Evolutionary conservation across 1,140 invertebrate species (phyloP).

Genomic region (Drosophila baimaii): DNA sequence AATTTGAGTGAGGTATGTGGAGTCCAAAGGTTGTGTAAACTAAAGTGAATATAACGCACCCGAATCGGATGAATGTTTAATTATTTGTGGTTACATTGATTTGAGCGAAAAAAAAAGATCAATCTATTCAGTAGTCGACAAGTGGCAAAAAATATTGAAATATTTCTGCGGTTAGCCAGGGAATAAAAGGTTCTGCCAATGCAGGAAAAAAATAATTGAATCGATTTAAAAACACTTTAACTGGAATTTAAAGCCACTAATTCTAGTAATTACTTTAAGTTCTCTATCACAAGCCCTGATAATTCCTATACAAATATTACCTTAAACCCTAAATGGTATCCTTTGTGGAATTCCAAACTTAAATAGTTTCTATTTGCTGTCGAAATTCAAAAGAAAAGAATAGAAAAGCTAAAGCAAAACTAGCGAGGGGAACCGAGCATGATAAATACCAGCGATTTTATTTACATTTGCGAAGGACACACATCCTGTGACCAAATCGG

Average conservation of each 20-base stretch:
- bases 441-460: conserved; percentile 57
- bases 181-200: background rate
- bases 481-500: conserved; percentile 43
- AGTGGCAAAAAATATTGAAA: conserved; percentile 4
- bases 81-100: conserved; percentile 34
- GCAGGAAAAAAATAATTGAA: background rate
- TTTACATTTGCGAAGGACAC: conserved; percentile 44
- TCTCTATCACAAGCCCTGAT: background rate
- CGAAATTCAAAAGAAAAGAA: conserved; percentile 12
- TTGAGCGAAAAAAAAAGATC: conserved; percentile 12
- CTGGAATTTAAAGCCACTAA: background rate
- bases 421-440: conserved; percentile 8
- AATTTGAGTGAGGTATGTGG: conserved; percentile 35
- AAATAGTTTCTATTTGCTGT: conserved; percentile 12
- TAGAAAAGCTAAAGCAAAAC: conserved; percentile 2
- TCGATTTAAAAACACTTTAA: conserved; percentile 11
- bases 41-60: conserved; percentile 26
- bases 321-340: background rate
- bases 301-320: background rate
- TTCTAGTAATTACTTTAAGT: background rate
- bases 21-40: conserved; percentile 46
- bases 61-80: conserved; percentile 45
- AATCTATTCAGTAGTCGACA: background rate
- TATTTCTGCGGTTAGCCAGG: background rate
- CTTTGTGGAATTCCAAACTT: background rate